Conservation (phyloP, 2,113 vertebrate genomes). For the Accipiter cooperii region DNA sequence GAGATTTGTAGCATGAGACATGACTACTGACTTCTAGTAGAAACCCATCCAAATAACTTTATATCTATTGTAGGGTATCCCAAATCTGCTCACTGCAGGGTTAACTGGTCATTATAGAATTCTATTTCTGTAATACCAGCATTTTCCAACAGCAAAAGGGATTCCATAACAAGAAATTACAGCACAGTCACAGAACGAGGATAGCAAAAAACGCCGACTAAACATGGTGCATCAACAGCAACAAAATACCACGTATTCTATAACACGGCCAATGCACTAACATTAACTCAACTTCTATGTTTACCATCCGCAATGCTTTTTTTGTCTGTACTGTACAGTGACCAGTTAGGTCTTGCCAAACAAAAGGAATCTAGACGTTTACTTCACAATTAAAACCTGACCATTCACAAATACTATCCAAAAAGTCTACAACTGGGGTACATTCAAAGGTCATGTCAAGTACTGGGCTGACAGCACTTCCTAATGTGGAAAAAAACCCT, state of each 20-base stretch:
- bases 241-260: not conserved
- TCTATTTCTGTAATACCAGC: not conserved
- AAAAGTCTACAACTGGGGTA: fast-evolving
- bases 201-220: not conserved
- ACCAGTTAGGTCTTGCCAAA: not conserved
- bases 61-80: not conserved
- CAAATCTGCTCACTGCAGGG: not conserved
- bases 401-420: fast-evolving
- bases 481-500: not conserved
- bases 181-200: not conserved
- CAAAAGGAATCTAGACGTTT: not conserved
- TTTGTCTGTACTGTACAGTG: fast-evolving
- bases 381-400: not conserved
- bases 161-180: not conserved
- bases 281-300: fast-evolving
- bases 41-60: not conserved
- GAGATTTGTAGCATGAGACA: not conserved
- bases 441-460: not conserved
- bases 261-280: fast-evolving
- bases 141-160: not conserved
- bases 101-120: fast-evolving
- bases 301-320: not conserved
- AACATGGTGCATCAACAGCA: not conserved
- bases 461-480: not conserved
- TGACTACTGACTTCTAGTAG: not conserved